These are phyloP conservation scores for Holothuria scabra DNA, from an alignment of 53 echinoderm and acorn worm genomes.

Conservation along the genomic window DNA sequence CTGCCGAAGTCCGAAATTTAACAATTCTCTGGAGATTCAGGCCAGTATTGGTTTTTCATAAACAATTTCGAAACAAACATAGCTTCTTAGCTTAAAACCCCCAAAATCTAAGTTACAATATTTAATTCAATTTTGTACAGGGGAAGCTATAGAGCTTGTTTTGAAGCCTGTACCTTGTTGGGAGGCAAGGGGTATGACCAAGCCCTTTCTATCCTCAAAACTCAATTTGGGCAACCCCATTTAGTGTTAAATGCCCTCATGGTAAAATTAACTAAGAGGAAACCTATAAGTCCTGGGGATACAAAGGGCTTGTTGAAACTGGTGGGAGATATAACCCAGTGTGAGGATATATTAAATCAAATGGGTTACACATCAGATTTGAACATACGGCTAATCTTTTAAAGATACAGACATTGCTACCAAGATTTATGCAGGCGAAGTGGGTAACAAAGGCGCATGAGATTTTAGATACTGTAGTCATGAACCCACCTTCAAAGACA, in stretches of 20 bases:
- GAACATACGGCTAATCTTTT: constrained; percentile 31
- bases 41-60: too few species aligned
- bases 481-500: constrained; percentile 40
- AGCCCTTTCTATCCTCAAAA: constrained; percentile 42
- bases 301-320: constrained; percentile 42
- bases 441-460: constrained; percentile 56
- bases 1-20: too few species aligned
- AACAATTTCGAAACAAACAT: too few species aligned
- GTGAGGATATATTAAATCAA: constrained; percentile 33
- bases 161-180: too few species aligned
- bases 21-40: too few species aligned
- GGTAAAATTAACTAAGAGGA: constrained; percentile 36
- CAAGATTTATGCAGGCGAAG: constrained; percentile 32
- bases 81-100: too few species aligned
- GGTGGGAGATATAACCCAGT: constrained; percentile 51
- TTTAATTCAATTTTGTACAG: too few species aligned
- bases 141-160: too few species aligned
- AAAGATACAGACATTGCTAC: constrained; percentile 6
- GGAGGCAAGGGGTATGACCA: too few species aligned
- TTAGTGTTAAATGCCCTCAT: constrained; percentile 47
- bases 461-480: constrained; percentile 20
- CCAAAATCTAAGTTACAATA: too few species aligned
- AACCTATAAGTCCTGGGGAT: constrained; percentile 39
- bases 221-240: constrained; percentile 54
- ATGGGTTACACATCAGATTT: constrained; percentile 46